Percentiles rank a stretch among this genome's conserved stretches.
phyloP scores from a whole-genome alignment of 2,113 vertebrate genomes.

The Megaleporinus macrocephalus region DNA sequence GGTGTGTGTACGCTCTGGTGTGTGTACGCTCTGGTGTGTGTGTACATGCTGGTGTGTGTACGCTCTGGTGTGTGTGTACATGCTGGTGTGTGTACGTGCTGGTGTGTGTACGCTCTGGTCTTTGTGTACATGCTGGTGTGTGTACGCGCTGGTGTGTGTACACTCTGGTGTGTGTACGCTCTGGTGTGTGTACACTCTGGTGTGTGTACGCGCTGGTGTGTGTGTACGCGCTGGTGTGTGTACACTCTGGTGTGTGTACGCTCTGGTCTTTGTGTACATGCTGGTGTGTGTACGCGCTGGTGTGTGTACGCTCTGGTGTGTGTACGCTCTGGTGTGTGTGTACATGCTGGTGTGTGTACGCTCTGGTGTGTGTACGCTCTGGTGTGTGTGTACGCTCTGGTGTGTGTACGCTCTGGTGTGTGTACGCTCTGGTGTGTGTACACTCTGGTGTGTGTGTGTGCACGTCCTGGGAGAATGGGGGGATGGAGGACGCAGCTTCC shows the following conservation, averaged over 20 bases:
- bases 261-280: too few relatives aligned
- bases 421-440: slow-evolving; percentile 3
- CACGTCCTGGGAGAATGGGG: slow-evolving; percentile 45
- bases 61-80: neutral
- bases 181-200: neutral
- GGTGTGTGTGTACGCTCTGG: slow-evolving; percentile 20
- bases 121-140: too few relatives aligned
- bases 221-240: slow-evolving; percentile 19
- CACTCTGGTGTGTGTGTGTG: neutral
- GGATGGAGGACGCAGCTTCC: slow-evolving; percentile 72
- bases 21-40: slow-evolving; percentile 16
- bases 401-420: too few relatives aligned
- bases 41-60: too few relatives aligned
- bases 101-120: too few relatives aligned
- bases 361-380: neutral
- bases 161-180: too few relatives aligned
- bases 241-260: too few relatives aligned
- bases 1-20: too few relatives aligned
- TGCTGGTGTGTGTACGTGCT: slow-evolving; percentile 30
- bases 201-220: slow-evolving; percentile 22
- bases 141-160: slow-evolving; percentile 7
- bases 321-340: slow-evolving; percentile 3
- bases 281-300: slow-evolving; percentile 24
- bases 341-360: too few relatives aligned
- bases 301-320: too few relatives aligned